phyloP scores from a whole-genome alignment of 2,888 invertebrate genomes.

The Epsilonema sp. region DNA sequence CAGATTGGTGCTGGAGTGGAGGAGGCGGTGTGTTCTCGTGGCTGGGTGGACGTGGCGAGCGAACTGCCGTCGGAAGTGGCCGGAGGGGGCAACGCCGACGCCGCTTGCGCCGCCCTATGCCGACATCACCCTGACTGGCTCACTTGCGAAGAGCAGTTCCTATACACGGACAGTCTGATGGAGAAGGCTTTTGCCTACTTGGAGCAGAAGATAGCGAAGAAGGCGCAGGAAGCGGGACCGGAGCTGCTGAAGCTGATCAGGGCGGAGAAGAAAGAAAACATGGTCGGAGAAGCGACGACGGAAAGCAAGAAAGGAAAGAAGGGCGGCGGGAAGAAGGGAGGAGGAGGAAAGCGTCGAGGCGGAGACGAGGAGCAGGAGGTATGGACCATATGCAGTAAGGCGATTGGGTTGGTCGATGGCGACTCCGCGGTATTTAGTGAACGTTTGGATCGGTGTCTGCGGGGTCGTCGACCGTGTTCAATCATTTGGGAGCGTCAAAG shows the following conservation, averaged over 20 bases:
- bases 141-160: neutral
- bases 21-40: neutral
- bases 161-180: slow-evolving; percentile 8
- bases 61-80: slow-evolving; percentile 3
- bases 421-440: no score
- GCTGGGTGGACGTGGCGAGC: slow-evolving; percentile 2
- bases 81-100: neutral
- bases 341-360: slow-evolving; percentile 13
- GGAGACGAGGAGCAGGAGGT: no score
- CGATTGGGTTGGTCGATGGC: no score
- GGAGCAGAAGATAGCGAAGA: slow-evolving; percentile 12
- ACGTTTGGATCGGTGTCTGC: no score
- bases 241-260: slow-evolving; percentile 9
- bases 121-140: neutral
- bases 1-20: neutral
- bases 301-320: slow-evolving; percentile 13
- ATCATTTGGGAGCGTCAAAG: no score
- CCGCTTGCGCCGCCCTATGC: neutral
- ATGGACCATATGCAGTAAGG: no score
- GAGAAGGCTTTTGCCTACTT: slow-evolving; percentile 11
- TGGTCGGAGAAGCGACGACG: no score
- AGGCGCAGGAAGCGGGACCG: slow-evolving; percentile 15
- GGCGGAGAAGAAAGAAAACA: slow-evolving; percentile 8
- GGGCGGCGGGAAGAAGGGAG: slow-evolving; percentile 14
- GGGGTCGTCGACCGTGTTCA: no score